Conservation (phyloP, 2,888 invertebrate genomes). For the Bugula neritina region DNA sequence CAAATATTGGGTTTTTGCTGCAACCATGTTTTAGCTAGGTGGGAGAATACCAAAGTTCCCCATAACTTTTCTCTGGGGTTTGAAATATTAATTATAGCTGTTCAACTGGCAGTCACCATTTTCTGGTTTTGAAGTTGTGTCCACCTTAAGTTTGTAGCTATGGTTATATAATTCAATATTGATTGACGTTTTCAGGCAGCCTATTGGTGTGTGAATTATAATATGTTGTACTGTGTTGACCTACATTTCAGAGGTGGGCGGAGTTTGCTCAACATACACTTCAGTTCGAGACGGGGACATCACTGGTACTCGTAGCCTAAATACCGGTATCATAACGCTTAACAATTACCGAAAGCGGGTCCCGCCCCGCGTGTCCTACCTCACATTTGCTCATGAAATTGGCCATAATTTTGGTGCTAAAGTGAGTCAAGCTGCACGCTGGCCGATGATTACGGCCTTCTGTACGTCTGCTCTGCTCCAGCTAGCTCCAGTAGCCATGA, state of each 20-base stretch:
- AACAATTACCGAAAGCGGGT: conserved; percentile 96
- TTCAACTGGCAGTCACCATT: too few relatives aligned
- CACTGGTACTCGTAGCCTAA: conserved; percentile 57
- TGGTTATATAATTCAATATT: too few relatives aligned
- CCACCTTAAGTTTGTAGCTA: too few relatives aligned
- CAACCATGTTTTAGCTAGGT: too few relatives aligned
- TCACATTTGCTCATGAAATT: conserved; percentile 96
- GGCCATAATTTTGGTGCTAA: conserved; percentile 92
- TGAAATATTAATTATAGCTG: too few relatives aligned
- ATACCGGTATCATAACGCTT: conserved; percentile 97
- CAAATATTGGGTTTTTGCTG: too few relatives aligned
- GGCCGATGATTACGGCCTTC: not conserved
- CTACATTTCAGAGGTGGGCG: conserved; percentile 19
- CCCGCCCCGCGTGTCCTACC: conserved; percentile 92
- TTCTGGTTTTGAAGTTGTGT: too few relatives aligned
- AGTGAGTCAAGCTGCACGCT: conserved; percentile 18
- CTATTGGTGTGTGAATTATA: too few relatives aligned
- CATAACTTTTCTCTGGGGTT: too few relatives aligned
- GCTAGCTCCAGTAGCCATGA: not conserved
- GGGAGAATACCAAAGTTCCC: too few relatives aligned
- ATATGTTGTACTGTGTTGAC: too few relatives aligned
- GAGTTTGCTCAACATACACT: conserved; percentile 6
- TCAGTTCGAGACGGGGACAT: not conserved
- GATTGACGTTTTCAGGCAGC: too few relatives aligned
- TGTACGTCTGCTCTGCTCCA: not conserved